phyloP scores from a whole-genome alignment of 2,888 invertebrate species.

The Pyralis farinalis region DNA sequence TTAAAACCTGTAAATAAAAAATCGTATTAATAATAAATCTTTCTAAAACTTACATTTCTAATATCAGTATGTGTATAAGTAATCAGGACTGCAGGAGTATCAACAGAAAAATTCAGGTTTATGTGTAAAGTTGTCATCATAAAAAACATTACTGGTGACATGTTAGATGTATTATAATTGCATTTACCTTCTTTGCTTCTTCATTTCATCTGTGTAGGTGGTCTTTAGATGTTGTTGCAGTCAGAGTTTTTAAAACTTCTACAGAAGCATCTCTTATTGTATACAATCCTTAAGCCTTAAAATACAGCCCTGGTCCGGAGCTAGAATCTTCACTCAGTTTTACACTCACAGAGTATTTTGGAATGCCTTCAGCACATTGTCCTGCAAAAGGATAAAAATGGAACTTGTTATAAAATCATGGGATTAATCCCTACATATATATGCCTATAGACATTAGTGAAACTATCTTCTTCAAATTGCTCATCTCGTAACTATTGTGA shows the following conservation, averaged over 20 bases:
- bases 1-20: conserved; percentile 86
- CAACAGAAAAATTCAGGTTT: conserved; percentile 56
- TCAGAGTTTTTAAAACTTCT: conserved; percentile 96
- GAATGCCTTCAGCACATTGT: conserved; percentile 98
- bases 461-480: conserved; percentile 24
- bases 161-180: not conserved
- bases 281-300: conserved; percentile 98
- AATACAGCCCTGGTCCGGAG: conserved; percentile 98
- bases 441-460: no score
- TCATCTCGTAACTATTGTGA: not conserved
- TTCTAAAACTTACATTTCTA: not conserved
- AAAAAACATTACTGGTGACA: no score
- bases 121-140: conserved; percentile 69
- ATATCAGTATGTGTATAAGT: conserved; percentile 1
- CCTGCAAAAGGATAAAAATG: conserved; percentile 81
- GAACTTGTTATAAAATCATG: no score
- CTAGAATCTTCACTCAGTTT: conserved; percentile 98
- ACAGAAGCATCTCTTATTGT: conserved; percentile 96
- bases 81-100: conserved; percentile 73
- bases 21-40: no score
- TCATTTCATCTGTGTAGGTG: conserved; percentile 98
- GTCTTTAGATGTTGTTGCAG: conserved; percentile 96
- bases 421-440: no score
- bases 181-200: conserved; percentile 88
- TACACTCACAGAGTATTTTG: conserved; percentile 97